A percentile compares a stretch with the other conserved stretches of the same genome.
Conservation (phyloP, 2,113 vertebrate genomes). For the Boulengeromyrus knoepffleri region DNA sequence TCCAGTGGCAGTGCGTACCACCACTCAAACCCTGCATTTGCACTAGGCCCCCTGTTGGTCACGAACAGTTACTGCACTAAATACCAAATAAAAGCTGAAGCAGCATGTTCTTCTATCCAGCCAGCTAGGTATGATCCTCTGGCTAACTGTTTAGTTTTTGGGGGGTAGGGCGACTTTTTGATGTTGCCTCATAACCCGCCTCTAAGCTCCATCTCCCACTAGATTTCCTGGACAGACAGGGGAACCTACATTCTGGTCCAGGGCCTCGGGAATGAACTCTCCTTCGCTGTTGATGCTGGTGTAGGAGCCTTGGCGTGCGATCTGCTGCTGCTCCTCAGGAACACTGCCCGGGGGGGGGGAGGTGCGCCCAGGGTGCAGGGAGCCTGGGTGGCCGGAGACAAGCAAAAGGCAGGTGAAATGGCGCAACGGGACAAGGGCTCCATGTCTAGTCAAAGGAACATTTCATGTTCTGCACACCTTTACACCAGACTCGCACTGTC, state of each 20-base stretch:
- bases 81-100: background rate
- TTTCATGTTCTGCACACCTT: background rate
- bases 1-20: background rate
- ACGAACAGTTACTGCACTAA: background rate
- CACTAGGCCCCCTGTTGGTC: background rate
- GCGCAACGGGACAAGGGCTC: background rate
- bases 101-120: background rate
- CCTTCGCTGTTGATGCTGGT: conserved; percentile 89
- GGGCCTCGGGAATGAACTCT: conserved; percentile 82
- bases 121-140: background rate
- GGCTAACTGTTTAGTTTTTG: background rate
- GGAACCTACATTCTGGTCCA: conserved; percentile 67
- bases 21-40: background rate
- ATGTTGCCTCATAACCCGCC: background rate
- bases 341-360: conserved; percentile 81
- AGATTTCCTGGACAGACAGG: background rate
- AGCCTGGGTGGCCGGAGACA: conserved; percentile 55
- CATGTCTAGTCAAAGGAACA: background rate
- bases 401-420: background rate
- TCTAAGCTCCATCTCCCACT: background rate
- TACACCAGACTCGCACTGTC: background rate
- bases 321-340: conserved; percentile 86
- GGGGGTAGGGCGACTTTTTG: background rate
- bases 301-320: conserved; percentile 82
- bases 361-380: conserved; percentile 78